phyloP scores from a whole-genome alignment of 2,113 vertebrate species.

The Silurus asotus region DNA sequence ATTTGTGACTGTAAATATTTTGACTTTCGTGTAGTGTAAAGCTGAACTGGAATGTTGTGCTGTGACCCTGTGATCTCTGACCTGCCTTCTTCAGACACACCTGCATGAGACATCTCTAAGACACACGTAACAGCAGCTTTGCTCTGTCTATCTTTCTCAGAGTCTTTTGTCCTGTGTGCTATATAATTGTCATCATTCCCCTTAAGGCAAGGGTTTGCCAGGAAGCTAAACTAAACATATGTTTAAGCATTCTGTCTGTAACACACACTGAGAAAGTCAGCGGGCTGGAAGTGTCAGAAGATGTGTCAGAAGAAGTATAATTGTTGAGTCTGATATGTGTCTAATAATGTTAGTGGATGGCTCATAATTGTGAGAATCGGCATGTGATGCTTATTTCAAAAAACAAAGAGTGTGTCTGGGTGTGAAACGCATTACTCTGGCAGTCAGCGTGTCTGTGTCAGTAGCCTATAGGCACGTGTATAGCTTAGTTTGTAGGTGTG shows the following conservation, averaged over 20 bases:
- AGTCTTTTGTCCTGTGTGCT: constrained; percentile 6
- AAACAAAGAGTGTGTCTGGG: background rate
- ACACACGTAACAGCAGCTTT: constrained; percentile 17
- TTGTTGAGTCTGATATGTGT: background rate
- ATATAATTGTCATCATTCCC: constrained; percentile 21
- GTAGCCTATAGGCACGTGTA: constrained; percentile 11
- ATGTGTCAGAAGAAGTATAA: no score
- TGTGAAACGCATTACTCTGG: background rate
- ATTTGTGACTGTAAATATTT: constrained; percentile 20
- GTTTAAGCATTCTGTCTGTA: constrained; percentile 25
- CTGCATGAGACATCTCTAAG: background rate
- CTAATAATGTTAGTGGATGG: background rate
- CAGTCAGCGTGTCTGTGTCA: background rate
- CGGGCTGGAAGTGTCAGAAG: background rate
- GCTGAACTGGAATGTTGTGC: constrained; percentile 35
- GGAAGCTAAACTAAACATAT: background rate
- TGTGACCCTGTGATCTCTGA: constrained; percentile 49
- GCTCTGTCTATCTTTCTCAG: background rate
- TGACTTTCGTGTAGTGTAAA: constrained; percentile 12
- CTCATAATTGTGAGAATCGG: background rate
- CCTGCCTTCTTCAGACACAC: constrained; percentile 13
- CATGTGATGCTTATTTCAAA: background rate
- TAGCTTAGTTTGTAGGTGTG: background rate
- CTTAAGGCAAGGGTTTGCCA: constrained; percentile 33
- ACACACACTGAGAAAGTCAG: background rate